Conservation (phyloP, 2,797 vertebrate genomes). For the Poeciliopsis gracilis region DNA sequence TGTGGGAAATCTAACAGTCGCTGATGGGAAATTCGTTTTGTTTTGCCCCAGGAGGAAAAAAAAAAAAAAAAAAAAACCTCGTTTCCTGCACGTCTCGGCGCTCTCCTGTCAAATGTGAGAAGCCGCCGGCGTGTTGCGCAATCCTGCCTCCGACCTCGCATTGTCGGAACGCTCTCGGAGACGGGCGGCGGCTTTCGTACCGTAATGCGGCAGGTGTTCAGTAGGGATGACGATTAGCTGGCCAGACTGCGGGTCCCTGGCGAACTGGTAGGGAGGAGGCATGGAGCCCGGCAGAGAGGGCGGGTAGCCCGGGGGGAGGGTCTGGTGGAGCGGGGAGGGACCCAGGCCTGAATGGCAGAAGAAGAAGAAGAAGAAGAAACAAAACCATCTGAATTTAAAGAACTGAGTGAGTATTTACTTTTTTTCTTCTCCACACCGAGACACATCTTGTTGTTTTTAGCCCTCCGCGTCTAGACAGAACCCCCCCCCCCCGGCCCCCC, state of each 20-base stretch:
- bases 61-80: too few relatives aligned
- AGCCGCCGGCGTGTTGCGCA: neutral
- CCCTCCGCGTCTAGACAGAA: constrained; percentile 70
- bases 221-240: constrained; percentile 95
- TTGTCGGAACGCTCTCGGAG: neutral
- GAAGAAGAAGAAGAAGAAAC: neutral
- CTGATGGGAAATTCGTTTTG: neutral
- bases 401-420: neutral
- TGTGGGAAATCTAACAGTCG: neutral
- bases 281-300: constrained; percentile 88
- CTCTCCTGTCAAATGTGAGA: neutral
- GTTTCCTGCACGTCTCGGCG: neutral
- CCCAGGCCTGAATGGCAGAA: constrained; percentile 82
- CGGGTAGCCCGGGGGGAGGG: constrained; percentile 89
- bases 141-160: neutral
- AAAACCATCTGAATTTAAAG: constrained; percentile 1
- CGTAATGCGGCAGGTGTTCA: constrained; percentile 95
- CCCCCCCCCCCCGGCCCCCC: constrained; percentile 6
- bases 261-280: constrained; percentile 92
- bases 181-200: constrained; percentile 74
- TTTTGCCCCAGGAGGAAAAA: neutral
- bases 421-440: neutral
- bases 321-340: constrained; percentile 91
- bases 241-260: constrained; percentile 94
- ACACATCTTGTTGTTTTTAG: constrained; percentile 40